Percentiles rank a stretch among this genome's conserved stretches.
phyloP scores from a whole-genome alignment of 2,113 vertebrate species.

The Zootoca vivipara region DNA sequence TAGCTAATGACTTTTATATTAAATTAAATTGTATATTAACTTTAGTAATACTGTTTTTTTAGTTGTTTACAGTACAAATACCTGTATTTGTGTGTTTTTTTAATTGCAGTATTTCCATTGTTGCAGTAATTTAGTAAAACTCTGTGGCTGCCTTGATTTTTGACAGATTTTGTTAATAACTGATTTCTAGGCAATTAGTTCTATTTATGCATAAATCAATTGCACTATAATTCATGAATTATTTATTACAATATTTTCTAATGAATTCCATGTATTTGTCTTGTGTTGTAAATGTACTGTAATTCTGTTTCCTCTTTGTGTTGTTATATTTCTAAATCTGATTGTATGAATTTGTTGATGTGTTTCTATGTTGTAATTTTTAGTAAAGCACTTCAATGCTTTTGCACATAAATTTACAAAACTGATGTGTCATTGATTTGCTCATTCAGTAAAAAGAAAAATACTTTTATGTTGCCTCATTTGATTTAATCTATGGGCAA shows the following conservation, averaged over 20 bases:
- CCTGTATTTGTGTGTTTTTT: conserved; percentile 81
- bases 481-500: conserved; percentile 72
- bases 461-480: conserved; percentile 72
- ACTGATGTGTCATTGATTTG: conserved; percentile 84
- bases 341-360: conserved; percentile 90
- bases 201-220: conserved; percentile 98
- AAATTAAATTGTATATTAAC: conserved; percentile 87
- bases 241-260: conserved; percentile 91
- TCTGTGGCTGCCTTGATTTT: conserved; percentile 89
- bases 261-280: conserved; percentile 89
- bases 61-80: conserved; percentile 88
- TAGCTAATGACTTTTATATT: conserved; percentile 90
- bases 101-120: conserved; percentile 87
- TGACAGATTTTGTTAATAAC: conserved; percentile 88
- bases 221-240: conserved; percentile 96
- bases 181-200: conserved; percentile 88
- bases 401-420: conserved; percentile 89
- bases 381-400: conserved; percentile 94
- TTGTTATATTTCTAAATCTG: conserved; percentile 89
- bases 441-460: conserved; percentile 82
- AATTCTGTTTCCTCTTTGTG: conserved; percentile 90
- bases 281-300: conserved; percentile 91
- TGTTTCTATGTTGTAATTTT: conserved; percentile 93
- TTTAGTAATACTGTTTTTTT: conserved; percentile 85
- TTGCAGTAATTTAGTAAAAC: conserved; percentile 87